phyloP scores from a whole-genome alignment of 2,797 vertebrate species.

The Macroramphosus scolopax region DNA sequence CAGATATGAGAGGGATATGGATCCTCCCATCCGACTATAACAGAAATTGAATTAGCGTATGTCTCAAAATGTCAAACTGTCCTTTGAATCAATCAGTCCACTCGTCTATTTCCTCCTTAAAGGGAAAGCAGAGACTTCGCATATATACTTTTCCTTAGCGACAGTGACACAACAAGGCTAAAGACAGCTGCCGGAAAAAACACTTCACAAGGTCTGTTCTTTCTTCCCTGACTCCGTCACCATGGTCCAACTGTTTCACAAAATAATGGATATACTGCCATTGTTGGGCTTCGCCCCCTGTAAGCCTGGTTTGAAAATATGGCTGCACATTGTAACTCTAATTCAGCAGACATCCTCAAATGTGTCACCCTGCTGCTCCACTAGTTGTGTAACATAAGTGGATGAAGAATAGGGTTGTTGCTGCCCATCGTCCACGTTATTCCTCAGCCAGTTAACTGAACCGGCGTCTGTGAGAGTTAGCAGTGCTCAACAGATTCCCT shows the following conservation, averaged over 20 bases:
- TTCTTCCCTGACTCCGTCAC: conserved; percentile 11
- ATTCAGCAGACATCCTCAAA: neutral
- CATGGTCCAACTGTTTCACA: conserved; percentile 1
- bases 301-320: neutral
- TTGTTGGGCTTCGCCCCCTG: neutral
- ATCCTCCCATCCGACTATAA: too few species aligned
- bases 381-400: conserved; percentile 2
- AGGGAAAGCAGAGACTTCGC: conserved; percentile 14
- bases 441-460: neutral
- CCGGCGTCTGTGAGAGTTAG: neutral
- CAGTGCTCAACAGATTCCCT: neutral
- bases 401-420: neutral
- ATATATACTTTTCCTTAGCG: conserved; percentile 7
- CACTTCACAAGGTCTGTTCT: neutral
- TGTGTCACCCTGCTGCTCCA: conserved; percentile 2
- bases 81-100: conserved; percentile 8
- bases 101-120: conserved; percentile 7
- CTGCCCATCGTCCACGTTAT: conserved; percentile 1
- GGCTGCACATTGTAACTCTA: neutral
- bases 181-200: conserved; percentile 1
- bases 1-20: too few species aligned
- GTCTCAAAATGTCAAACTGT: neutral
- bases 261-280: neutral
- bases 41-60: neutral
- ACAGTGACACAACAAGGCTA: too few species aligned